Percentiles rank a stretch among this genome's conserved stretches.
These are phyloP conservation scores for Oopsacas minuta DNA, from an alignment of 37 sponge, comb jelly and placozoan genomes.

Conservation along the genomic window DNA sequence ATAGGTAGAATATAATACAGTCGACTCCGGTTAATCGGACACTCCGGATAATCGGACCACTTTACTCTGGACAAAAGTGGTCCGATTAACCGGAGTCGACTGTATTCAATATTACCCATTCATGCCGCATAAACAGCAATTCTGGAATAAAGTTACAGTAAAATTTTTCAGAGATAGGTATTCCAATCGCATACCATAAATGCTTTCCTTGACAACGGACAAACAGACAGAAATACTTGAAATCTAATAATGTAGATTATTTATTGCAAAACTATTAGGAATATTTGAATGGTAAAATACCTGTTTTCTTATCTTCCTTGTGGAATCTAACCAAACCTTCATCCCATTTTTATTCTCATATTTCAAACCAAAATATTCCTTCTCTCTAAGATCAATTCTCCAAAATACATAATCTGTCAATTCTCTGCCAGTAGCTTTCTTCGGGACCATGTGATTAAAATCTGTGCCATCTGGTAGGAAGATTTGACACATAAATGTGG, in stretches of 20 bases:
- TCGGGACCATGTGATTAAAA: neutral
- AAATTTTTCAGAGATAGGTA: too few relatives aligned
- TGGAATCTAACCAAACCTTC: neutral
- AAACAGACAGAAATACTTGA: neutral
- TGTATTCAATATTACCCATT: too few relatives aligned
- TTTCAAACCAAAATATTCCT: slow-evolving; percentile 79
- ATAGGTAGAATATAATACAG: too few relatives aligned
- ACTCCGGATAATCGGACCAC: too few relatives aligned
- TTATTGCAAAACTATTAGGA: neutral
- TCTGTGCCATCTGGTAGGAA: neutral
- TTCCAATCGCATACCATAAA: too few relatives aligned
- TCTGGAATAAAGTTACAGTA: too few relatives aligned
- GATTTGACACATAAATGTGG: neutral
- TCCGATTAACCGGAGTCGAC: too few relatives aligned
- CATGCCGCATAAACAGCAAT: too few relatives aligned
- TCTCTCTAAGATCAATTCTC: slow-evolving; percentile 60
- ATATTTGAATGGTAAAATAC: neutral
- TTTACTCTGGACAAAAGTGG: too few relatives aligned
- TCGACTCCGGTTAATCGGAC: too few relatives aligned
- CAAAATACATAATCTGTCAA: slow-evolving; percentile 52
- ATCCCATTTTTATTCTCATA: neutral
- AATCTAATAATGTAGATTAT: neutral
- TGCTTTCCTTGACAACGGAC: too few relatives aligned
- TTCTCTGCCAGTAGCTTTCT: slow-evolving; percentile 27
- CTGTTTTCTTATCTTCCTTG: slow-evolving; percentile 2